Evolutionary conservation across 2,113 vertebrate genomes (phyloP), one percentile per base, ranked within the genome.

Genomic region (Hydropotes inermis): DNA sequence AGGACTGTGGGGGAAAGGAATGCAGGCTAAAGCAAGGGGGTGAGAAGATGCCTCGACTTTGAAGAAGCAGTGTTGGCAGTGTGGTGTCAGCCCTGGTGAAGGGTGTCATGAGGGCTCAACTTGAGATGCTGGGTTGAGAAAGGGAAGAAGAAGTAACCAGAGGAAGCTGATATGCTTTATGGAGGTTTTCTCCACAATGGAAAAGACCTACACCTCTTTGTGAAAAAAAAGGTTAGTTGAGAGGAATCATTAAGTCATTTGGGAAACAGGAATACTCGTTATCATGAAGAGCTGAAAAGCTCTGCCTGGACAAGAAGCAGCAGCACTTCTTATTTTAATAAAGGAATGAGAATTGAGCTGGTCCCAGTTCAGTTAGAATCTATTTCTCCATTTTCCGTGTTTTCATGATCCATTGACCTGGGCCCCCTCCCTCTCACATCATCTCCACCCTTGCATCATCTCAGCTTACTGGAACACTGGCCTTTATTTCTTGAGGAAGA

Each of bases 311-410:
- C 16, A 45, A 92, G 58, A n/a, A 33, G 25, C 1, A 52, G 47
- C 43, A 45, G 23, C 16, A 27, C 43, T 92, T 79, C 36, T 79
- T n/a, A 76, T 61, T 87, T 79, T 57, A 39, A 50, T 54, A 16
- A 52, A 95, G n/a, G n/a, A 82, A 36, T 21, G 58, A 54, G 45
- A 60, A 57, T 12, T 85, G 39, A 86, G 36, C 33, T 54, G 8
- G 14, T 25, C 16, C 14, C 0, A 0, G 0, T 4, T 70, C 23
- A 14, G 1, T 12, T 43, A n/a, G 1, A 47, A 2, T 47, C 13
- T 6, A 1, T 50, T 90, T 86, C 47, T 95, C 52, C 7, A 9
- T 36, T 61, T 70, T 79, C 70, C 2, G 0, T 52, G 23, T 28
- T 27, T 78, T 64, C 21, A 6, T 67, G 47, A 36, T 50, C 19